Base-by-base conservation (phyloP, 2,113 vertebrate genomes). In the Macquaria australasica region DNA sequence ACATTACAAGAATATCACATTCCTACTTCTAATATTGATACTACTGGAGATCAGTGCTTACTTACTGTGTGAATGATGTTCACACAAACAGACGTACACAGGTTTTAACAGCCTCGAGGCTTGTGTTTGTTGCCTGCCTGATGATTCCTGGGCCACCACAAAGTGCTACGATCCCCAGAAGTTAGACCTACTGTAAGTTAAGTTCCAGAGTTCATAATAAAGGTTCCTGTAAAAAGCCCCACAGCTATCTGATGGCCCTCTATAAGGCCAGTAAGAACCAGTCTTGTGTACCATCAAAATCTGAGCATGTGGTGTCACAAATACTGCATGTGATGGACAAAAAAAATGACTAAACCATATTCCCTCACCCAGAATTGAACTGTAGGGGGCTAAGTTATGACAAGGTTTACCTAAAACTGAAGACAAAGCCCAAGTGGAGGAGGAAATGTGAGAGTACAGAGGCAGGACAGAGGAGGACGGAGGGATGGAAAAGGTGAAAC, bases 401-500 rank as follows among this genome's bases (percentile, higher is more conserved):
- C 3, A 73, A 73, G 21, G 34, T 25, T 39, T 55, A 18, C 43
- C 8, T 48, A 21, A 28, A 20, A 59, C 4, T 16, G 41, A 23
- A 16, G 18, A 68, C 53, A 31, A 34, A 10, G 8, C 23, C 25
- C 3, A 5, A 16, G 6, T 12, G 63, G 4, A 68, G 28, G 8
- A 8, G 28, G 15, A 34, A 10, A 34, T 7, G 28, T 41, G 63
- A 43, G 21, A 21, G 3, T 0, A 9, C 16, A 15, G 39, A 53
- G 8, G 31, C 6, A 31, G 15, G 15, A 18, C 3, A 39, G 25
- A 37, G 14, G n/a, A 62, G 28, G 28, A 53, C 11, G 15, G 18
- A 59, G 0, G 21, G 58, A 21, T 0, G 34, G 14, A 28, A 43
- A 16, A 60, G 15, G 5, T 43, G 18, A 68, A 21, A 88, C 98